Conservation (phyloP, 2,797 vertebrate genomes). For the Masticophis lateralis region DNA sequence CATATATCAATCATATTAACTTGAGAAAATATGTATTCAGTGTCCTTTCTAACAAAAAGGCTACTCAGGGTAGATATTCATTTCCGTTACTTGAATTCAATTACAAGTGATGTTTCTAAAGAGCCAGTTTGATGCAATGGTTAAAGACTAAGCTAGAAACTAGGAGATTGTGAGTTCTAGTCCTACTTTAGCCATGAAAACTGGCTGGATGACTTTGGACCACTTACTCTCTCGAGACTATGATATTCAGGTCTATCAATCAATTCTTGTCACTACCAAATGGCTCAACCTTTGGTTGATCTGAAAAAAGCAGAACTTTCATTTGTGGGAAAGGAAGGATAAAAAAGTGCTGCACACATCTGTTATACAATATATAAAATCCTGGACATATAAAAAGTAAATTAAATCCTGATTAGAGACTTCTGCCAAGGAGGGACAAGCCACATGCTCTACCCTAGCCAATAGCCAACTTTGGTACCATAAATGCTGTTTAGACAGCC, state of each 20-base stretch:
- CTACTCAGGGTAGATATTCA: background rate
- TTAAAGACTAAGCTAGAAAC: background rate
- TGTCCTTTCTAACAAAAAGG: background rate
- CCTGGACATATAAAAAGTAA: background rate
- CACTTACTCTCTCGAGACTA: background rate
- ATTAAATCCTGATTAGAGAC: background rate
- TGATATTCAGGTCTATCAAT: background rate
- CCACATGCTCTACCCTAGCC: background rate
- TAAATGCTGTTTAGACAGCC: background rate
- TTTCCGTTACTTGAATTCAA: accelerated
- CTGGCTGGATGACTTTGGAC: background rate
- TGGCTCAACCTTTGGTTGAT: background rate
- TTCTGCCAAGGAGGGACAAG: background rate
- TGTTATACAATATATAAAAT: background rate
- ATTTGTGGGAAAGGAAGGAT: background rate
- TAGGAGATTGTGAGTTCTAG: background rate
- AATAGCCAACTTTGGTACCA: background rate
- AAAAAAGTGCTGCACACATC: background rate
- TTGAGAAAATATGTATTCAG: background rate
- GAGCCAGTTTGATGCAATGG: background rate
- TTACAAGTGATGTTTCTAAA: background rate
- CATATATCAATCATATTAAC: background rate
- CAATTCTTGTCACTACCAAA: background rate
- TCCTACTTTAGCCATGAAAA: background rate
- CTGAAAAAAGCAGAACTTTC: background rate